These are phyloP conservation scores for Ganaspis brasiliensis DNA, from an alignment of 2,888 invertebrate genomes.

Conservation along the genomic window DNA sequence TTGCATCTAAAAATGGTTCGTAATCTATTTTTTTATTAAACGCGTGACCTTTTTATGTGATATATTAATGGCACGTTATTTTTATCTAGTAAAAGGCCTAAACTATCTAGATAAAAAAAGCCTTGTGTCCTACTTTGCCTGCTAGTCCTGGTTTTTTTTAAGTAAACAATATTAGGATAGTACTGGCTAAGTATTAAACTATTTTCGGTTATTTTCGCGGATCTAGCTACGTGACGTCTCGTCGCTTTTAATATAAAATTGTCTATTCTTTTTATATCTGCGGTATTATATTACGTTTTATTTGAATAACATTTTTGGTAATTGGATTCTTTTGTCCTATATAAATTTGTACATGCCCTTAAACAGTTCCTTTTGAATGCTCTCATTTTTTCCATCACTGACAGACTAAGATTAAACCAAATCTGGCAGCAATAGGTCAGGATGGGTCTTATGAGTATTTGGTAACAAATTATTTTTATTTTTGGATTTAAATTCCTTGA, in stretches of 20 bases:
- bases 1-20: too few relatives aligned
- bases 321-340: neutral
- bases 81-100: conserved; percentile 40
- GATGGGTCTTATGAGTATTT: neutral
- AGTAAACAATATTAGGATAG: conserved; percentile 44
- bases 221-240: conserved; percentile 51
- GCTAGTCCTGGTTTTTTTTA: neutral
- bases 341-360: neutral
- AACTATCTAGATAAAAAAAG: conserved; percentile 47
- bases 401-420: conserved; percentile 11
- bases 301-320: neutral
- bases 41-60: too few relatives aligned
- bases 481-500: neutral
- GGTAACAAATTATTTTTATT: conserved; percentile 1
- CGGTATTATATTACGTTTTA: neutral
- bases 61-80: too few relatives aligned
- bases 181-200: conserved; percentile 37
- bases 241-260: neutral
- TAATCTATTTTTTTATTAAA: too few relatives aligned
- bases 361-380: conserved; percentile 14
- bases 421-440: conserved; percentile 51
- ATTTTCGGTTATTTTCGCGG: too few relatives aligned
- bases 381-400: conserved; percentile 18
- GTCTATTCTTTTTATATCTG: neutral
- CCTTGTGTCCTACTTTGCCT: conserved; percentile 39